Conservation (phyloP, 2,797 vertebrate species). For the Eremophila alpestris region DNA sequence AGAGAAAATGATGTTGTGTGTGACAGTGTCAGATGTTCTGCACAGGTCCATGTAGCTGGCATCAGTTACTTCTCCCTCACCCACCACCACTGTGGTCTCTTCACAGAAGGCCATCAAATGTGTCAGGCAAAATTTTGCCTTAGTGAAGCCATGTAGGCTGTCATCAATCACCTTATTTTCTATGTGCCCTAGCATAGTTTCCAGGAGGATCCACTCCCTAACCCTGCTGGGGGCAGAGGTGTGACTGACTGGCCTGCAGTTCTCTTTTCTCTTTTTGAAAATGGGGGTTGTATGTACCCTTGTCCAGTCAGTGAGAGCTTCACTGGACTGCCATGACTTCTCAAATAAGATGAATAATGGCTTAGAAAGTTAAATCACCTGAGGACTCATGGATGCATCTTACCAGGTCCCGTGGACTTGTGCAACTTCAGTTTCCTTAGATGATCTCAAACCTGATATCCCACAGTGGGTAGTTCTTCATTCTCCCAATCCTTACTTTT, state of each 20-base stretch:
- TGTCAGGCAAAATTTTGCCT: neutral
- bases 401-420: neutral
- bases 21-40: neutral
- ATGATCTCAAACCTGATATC: neutral
- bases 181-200: neutral
- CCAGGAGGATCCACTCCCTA: neutral
- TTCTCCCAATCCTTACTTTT: neutral
- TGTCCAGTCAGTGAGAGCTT: neutral
- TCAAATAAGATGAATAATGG: neutral
- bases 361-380: neutral
- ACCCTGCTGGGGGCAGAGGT: neutral
- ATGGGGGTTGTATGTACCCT: neutral
- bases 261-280: neutral
- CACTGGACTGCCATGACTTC: neutral
- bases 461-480: neutral
- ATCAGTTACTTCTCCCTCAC: neutral
- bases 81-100: no score
- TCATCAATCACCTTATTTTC: neutral
- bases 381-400: neutral
- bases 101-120: neutral
- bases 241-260: neutral
- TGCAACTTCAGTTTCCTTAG: neutral
- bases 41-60: neutral
- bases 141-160: neutral
- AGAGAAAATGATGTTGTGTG: neutral